Percentiles rank a stretch among this genome's conserved stretches.
phyloP scores from a whole-genome alignment of 2,888 invertebrate species.

The Tricholauxania praeusta region DNA sequence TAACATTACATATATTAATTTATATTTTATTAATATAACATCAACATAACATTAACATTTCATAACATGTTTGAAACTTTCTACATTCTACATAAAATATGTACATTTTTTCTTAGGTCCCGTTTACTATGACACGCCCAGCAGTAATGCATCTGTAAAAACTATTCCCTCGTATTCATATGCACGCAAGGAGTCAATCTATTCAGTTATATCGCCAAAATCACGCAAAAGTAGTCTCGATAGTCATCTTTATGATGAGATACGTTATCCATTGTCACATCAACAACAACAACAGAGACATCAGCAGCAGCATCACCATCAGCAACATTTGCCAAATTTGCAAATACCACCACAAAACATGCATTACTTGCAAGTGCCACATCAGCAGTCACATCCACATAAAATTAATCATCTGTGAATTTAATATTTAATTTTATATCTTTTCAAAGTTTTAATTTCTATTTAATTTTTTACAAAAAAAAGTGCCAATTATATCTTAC shows the following conservation, averaged over 20 bases:
- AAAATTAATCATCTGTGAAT: constrained; percentile 56
- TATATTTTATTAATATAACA: background rate
- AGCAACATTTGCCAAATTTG: constrained; percentile 15
- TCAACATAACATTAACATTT: background rate
- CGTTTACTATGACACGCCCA: constrained; percentile 66
- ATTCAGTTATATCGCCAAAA: constrained; percentile 63
- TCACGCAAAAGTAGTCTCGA: constrained; percentile 66
- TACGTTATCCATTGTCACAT: constrained; percentile 59
- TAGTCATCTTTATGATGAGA: constrained; percentile 66
- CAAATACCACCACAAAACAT: constrained; percentile 30
- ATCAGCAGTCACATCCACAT: constrained; percentile 47
- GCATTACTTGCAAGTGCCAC: constrained; percentile 31
- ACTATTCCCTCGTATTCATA: constrained; percentile 61
- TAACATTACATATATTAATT: no score
- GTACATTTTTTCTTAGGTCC: constrained; percentile 47
- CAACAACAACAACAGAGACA: constrained; percentile 55
- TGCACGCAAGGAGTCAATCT: constrained; percentile 64
- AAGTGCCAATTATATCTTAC: no score
- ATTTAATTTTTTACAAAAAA: constrained; percentile 14
- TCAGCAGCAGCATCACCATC: constrained; percentile 39
- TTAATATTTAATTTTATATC: no score
- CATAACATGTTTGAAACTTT: background rate
- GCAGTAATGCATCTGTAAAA: constrained; percentile 61
- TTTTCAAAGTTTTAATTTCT: constrained; percentile 6
- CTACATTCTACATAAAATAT: constrained; percentile 14